Evolutionary conservation across 92 coral and sea anemone genomes (phyloP).

Genomic region (Siderastrea radians): DNA sequence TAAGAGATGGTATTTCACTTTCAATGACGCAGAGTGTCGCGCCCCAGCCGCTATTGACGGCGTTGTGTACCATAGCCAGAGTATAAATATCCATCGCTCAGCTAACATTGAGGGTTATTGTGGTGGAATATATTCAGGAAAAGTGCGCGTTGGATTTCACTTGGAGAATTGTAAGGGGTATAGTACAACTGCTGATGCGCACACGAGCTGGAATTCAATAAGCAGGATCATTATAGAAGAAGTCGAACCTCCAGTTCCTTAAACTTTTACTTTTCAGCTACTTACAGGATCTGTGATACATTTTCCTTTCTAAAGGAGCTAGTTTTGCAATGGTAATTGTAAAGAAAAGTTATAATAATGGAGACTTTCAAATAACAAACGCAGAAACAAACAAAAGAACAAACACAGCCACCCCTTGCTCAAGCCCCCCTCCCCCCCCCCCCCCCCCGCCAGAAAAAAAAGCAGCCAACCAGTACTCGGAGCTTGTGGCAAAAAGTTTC

Average conservation of each 20-base stretch:
- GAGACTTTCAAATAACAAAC: no score
- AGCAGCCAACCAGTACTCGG: no score
- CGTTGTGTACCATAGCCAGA: neutral
- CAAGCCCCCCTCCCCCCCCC: no score
- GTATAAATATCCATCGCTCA: neutral
- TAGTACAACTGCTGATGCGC: neutral
- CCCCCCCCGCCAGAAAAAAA: no score
- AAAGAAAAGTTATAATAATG: no score
- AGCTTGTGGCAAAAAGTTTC: no score
- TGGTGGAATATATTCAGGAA: neutral
- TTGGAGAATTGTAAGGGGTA: neutral
- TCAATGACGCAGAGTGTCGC: conserved; percentile 10
- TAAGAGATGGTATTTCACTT: conserved; percentile 10
- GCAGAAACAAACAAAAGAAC: no score
- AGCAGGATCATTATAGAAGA: conserved; percentile 3
- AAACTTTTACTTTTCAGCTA: no score
- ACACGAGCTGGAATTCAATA: conserved; percentile 10
- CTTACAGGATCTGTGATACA: no score
- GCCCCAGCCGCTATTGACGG: conserved; percentile 2
- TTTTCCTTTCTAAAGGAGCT: no score
- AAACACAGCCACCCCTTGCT: no score
- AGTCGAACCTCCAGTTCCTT: conserved; percentile 4
- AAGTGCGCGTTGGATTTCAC: conserved; percentile 5
- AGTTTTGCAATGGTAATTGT: no score
- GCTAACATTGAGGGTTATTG: conserved; percentile 8